Base-by-base conservation (phyloP, 2,113 vertebrate genomes). In the Formicarius rufipectus region DNA sequence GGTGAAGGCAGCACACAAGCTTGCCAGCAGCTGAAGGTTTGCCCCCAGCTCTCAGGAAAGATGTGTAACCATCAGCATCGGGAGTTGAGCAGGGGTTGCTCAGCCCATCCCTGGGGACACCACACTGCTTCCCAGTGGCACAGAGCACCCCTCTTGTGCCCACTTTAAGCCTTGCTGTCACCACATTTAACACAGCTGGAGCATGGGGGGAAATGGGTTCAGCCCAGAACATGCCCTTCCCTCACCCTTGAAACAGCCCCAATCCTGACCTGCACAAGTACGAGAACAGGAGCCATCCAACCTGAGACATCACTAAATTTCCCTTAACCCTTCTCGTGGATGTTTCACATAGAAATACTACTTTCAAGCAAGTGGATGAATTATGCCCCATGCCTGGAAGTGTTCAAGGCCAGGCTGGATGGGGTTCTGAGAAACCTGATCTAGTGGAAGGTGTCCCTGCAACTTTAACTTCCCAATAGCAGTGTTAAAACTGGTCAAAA, bases 1-100 rank as follows among this genome's bases (percentile, higher is more conserved):
- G 58, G 76, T 9, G 24, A 88, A 95, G 89, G 76, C 88, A 84
- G 76, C 52, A 56, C 0, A 1, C 33, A 39, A 66, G 62, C 76
- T 39, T 82, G 87, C 90, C 94, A 92, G 64, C 53, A 93, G 79
- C 90, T 81, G 59, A 88, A 86, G 67, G 55, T 77, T 50, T 84
- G 79, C 95, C 59, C 84, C 86, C 88, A 81, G 64, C 68, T 75
- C 69, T 83, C 55, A 47, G 64, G 80, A 95, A 92, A 84, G n/a
- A 87, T 1, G 33, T 1, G 0, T 12, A 63, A 84, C 47, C 5
- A 0, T 62, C 72, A 89, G 83, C 80, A 84, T 3, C 0, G 6
- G 67, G 40, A 83, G 45, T 40, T 27, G 71, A 58, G 82, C 88
- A 64, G 69, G 42, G 49, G 24, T 84, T 28, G 13, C 33, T 45